Percentiles rank a stretch among this genome's conserved stretches.
These are phyloP conservation scores for Eupithecia vulgata DNA, from an alignment of 2,888 invertebrate species.

Conservation along the genomic window DNA sequence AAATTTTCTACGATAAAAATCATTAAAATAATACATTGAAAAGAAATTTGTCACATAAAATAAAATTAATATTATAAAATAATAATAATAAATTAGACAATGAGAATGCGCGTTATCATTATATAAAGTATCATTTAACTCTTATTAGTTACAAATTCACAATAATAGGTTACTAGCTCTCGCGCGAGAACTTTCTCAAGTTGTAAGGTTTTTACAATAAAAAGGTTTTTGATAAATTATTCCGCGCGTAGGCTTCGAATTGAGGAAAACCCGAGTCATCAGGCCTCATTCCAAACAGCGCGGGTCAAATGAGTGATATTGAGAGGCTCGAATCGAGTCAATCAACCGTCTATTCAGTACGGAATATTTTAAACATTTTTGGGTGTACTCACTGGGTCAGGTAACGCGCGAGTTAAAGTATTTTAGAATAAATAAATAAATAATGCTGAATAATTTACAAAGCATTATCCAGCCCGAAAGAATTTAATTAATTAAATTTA, in stretches of 20 bases:
- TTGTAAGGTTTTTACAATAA: not conserved
- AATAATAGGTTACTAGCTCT: not conserved
- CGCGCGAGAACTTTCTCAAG: not conserved
- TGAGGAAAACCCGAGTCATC: constrained; percentile 17
- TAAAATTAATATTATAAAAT: too few species aligned
- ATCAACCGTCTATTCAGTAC: constrained; percentile 43
- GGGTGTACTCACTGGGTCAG: constrained; percentile 36
- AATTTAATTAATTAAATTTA: too few species aligned
- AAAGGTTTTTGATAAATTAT: constrained; percentile 6
- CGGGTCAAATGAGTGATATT: constrained; percentile 39
- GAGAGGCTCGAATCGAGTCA: constrained; percentile 41
- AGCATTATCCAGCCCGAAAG: too few species aligned
- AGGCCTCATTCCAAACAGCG: constrained; percentile 15
- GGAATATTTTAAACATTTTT: constrained; percentile 43
- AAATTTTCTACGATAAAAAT: too few species aligned
- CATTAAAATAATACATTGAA: too few species aligned
- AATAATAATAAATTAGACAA: too few species aligned
- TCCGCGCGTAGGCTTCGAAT: not conserved
- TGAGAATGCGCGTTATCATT: too few species aligned
- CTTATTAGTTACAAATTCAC: too few species aligned
- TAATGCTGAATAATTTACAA: too few species aligned
- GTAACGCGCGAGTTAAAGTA: constrained; percentile 15
- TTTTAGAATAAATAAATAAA: too few species aligned
- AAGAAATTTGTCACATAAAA: too few species aligned
- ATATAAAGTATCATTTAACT: too few species aligned